These are phyloP conservation scores for Lithophane ornitopus DNA, from an alignment of 2,888 invertebrate genomes.

Conservation along the genomic window DNA sequence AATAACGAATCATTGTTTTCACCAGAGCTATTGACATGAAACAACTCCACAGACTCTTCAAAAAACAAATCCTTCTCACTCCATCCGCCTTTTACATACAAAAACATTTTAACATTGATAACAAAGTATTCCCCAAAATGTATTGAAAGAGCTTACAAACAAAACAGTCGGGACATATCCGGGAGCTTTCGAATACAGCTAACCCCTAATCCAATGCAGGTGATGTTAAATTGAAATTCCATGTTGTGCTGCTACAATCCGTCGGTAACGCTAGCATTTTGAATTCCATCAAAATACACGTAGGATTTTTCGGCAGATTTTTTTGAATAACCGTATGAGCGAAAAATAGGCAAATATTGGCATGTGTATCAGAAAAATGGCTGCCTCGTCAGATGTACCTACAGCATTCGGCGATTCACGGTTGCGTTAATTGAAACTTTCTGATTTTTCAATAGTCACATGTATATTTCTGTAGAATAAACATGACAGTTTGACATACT, in stretches of 20 bases:
- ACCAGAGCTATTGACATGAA: background rate
- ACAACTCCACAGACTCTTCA: background rate
- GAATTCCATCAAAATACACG: conserved; percentile 60
- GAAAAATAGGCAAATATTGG: conserved; percentile 42
- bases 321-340: conserved; percentile 46
- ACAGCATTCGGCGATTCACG: background rate
- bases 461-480: too few species aligned
- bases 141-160: conserved; percentile 19
- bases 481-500: too few species aligned
- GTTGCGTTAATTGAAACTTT: conserved; percentile 1
- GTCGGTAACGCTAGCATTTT: conserved; percentile 45
- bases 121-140: conserved; percentile 7
- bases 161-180: conserved; percentile 12
- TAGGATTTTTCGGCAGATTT: conserved; percentile 36
- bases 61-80: background rate
- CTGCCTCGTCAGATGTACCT: conserved; percentile 17
- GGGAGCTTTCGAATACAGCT: conserved; percentile 28
- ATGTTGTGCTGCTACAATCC: conserved; percentile 67
- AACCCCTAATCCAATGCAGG: conserved; percentile 70
- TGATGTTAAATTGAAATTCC: conserved; percentile 77
- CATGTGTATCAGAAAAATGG: conserved; percentile 27
- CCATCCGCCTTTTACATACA: background rate
- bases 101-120: conserved; percentile 5
- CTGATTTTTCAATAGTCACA: too few species aligned
- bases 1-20: background rate